Conservation (phyloP, 2,888 invertebrate genomes). For the Plemyria rubiginata region DNA sequence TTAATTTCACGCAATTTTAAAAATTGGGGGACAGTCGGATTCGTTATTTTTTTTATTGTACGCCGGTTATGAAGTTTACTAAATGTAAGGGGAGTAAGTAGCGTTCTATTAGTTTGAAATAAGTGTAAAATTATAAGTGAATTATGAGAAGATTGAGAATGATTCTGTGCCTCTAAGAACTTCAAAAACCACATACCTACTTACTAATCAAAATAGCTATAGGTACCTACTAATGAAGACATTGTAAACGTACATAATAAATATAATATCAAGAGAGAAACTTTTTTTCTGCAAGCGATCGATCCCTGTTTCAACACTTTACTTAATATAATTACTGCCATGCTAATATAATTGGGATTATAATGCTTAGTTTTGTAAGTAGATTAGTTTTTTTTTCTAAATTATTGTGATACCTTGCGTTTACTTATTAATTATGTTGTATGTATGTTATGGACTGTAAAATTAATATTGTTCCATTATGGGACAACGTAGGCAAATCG, state of each 20-base stretch:
- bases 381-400: neutral
- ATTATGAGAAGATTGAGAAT: neutral
- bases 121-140: neutral
- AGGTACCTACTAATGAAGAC: neutral
- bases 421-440: too few relatives aligned
- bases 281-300: conserved; percentile 41
- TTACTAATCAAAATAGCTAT: neutral
- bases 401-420: neutral
- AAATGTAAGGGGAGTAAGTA: conserved; percentile 14
- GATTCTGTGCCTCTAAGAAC: neutral
- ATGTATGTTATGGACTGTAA: too few relatives aligned
- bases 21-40: conserved; percentile 72
- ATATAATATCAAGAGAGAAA: conserved; percentile 42
- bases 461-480: too few relatives aligned
- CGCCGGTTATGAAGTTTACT: conserved; percentile 69
- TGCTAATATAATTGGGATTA: conserved; percentile 36
- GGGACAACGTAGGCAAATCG: too few relatives aligned
- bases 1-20: conserved; percentile 84
- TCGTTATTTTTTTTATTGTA: conserved; percentile 74
- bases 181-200: neutral
- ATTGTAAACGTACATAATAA: neutral
- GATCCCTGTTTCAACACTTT: conserved; percentile 47
- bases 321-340: conserved; percentile 51
- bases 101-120: neutral
- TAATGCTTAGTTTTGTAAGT: neutral